A percentile compares a stretch with the other conserved stretches of the same genome.
Conservation (phyloP, 2,888 invertebrate genomes). For the Tribolium freemani region DNA sequence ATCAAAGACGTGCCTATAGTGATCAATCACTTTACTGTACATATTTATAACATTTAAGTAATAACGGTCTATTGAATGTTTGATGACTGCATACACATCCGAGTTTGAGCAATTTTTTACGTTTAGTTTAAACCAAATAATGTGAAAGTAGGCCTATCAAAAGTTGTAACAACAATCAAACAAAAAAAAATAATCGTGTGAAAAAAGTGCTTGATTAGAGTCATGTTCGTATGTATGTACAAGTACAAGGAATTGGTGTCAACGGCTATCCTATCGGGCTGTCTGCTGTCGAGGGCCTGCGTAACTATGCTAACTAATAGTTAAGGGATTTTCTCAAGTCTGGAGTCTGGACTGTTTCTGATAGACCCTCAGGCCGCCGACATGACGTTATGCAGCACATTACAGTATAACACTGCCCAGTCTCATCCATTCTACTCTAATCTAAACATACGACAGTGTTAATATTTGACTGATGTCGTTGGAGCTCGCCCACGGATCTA, state of each 20-base stretch:
- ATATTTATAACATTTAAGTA: conserved; percentile 46
- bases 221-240: conserved; percentile 40
- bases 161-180: not conserved
- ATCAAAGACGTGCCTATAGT: conserved; percentile 53
- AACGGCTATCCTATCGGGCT: conserved; percentile 41
- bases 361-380: conserved; percentile 28
- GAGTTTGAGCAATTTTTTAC: conserved; percentile 50
- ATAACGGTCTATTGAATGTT: conserved; percentile 47
- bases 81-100: conserved; percentile 48
- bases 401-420: conserved; percentile 68
- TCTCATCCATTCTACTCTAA: conserved; percentile 66
- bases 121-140: conserved; percentile 33
- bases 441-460: conserved; percentile 68
- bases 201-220: conserved; percentile 37
- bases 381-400: conserved; percentile 42
- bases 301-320: conserved; percentile 19
- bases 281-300: conserved; percentile 47
- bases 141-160: conserved; percentile 38
- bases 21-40: conserved; percentile 52
- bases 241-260: conserved; percentile 46
- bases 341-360: conserved; percentile 21
- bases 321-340: conserved; percentile 16
- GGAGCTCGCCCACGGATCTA: conserved; percentile 56
- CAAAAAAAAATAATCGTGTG: conserved; percentile 20
- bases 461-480: conserved; percentile 64